Evolutionary conservation across 2,797 vertebrate species (phyloP).

Genomic region (Decapterus maruadsi): DNA sequence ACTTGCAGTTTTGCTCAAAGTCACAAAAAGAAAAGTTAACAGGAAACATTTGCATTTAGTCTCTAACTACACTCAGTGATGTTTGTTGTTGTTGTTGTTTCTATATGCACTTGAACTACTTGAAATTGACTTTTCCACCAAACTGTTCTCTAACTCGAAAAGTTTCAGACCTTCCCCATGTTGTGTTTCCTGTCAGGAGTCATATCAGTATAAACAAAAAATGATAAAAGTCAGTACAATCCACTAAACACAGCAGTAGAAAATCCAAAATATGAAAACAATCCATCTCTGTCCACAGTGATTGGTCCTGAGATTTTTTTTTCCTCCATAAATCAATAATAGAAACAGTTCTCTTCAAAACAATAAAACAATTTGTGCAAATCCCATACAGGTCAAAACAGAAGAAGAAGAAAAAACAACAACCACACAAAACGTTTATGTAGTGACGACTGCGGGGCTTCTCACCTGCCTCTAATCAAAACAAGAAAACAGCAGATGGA

Average conservation of each 20-base stretch:
- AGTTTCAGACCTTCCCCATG: slow-evolving; percentile 6
- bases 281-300: slow-evolving; percentile 38
- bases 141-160: slow-evolving; percentile 21
- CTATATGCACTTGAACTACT: no score
- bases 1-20: no score
- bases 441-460: neutral
- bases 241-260: slow-evolving; percentile 2
- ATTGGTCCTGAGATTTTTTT: neutral
- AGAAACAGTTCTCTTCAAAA: neutral
- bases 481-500: slow-evolving; percentile 25
- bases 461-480: slow-evolving; percentile 41
- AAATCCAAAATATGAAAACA: slow-evolving; percentile 39
- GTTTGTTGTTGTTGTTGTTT: no score
- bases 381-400: neutral
- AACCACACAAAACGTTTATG: neutral
- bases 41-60: neutral
- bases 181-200: slow-evolving; percentile 28
- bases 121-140: neutral
- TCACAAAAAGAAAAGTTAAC: no score
- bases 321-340: slow-evolving; percentile 30
- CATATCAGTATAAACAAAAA: neutral
- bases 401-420: neutral
- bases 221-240: neutral
- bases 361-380: slow-evolving; percentile 16
- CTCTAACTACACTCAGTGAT: no score